Evolutionary conservation across 37 sponge, comb jelly and placozoan species (phyloP), one percentile per base, ranked within the genome.

Genomic region (Beroe ovata): DNA sequence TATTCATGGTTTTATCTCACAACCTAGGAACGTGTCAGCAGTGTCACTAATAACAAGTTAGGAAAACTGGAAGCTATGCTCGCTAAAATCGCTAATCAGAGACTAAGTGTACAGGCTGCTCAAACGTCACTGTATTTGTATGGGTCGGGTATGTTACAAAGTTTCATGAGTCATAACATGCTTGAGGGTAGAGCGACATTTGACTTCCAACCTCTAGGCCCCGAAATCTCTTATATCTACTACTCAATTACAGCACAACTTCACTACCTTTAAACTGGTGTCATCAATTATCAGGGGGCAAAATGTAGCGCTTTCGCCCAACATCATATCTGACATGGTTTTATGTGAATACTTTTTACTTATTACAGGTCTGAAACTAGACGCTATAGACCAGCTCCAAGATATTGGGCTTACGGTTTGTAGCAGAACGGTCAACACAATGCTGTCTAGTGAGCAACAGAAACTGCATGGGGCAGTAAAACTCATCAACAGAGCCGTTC

Each of bases 371-470:
- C 22, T 62, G 63, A 62, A 23, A 6, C 4, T 62, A 29, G 63
- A 62, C 8, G 63, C 63, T 6, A 62, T 62, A 62, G 23, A 62
- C n/a, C 63, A 62, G 63, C 63, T 62, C 21, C 63, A 62, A 16
- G 4, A 62, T 62, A 18, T 4, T 62, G 63, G 63, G 21, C 8
- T 62, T 23, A 62, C 63, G 23, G 63, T 62, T 4, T 6, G 63
- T 4, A 18, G n/a, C 21, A 62, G 28, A 4, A 28, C 63, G 8
- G 4, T 62, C 4, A 62, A 62, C 3, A 23, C 8, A 62, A 8
- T 62, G 28, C 63, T 62, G 16, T 58, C 16, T 18, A 29, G 4
- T 28, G n/a, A 62, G 3, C 28, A 62, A 29, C 4, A 4, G 6
- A 6, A 18, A 29, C 6, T 8, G 3, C 26, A n/a, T 18, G 63